A percentile compares a stretch with the other conserved stretches of the same genome.
phyloP scores from a whole-genome alignment of 2,888 invertebrate genomes.

The Tromatobia lineatoria region DNA sequence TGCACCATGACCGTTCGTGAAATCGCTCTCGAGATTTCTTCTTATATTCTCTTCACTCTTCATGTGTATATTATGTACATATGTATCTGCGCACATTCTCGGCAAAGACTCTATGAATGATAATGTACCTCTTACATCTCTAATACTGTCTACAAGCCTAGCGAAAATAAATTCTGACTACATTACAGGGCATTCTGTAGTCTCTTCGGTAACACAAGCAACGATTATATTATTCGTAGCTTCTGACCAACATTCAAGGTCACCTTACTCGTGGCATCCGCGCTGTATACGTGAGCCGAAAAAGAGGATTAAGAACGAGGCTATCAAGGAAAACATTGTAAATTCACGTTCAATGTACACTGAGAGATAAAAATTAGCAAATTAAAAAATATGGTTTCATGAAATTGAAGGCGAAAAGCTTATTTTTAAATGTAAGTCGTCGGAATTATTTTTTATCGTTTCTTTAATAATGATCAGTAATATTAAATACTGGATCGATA shows the following conservation, averaged over 20 bases:
- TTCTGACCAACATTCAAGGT: conserved; percentile 31
- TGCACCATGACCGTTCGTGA: conserved; percentile 63
- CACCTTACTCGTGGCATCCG: neutral
- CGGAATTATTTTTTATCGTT: too few relatives aligned
- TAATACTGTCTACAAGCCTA: neutral
- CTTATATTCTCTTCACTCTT: conserved; percentile 38
- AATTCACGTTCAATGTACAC: conserved; percentile 23
- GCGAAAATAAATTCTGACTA: conserved; percentile 45
- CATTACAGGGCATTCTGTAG: conserved; percentile 32
- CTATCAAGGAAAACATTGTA: conserved; percentile 25
- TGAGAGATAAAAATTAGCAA: too few relatives aligned
- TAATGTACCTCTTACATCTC: conserved; percentile 18
- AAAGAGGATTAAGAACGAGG: neutral
- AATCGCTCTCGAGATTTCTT: conserved; percentile 59
- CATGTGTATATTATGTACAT: neutral
- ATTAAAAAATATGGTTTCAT: too few relatives aligned
- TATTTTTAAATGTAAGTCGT: too few relatives aligned
- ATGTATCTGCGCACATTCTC: conserved; percentile 21
- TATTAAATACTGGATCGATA: too few relatives aligned
- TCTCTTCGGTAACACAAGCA: conserved; percentile 3
- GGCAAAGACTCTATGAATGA: conserved; percentile 42
- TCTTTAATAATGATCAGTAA: too few relatives aligned
- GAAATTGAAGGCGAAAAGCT: too few relatives aligned
- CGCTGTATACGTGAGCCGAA: conserved; percentile 15
- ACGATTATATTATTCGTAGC: conserved; percentile 1